Base-by-base conservation (phyloP, 2,888 invertebrate species). In the Drosophila yooni region DNA sequence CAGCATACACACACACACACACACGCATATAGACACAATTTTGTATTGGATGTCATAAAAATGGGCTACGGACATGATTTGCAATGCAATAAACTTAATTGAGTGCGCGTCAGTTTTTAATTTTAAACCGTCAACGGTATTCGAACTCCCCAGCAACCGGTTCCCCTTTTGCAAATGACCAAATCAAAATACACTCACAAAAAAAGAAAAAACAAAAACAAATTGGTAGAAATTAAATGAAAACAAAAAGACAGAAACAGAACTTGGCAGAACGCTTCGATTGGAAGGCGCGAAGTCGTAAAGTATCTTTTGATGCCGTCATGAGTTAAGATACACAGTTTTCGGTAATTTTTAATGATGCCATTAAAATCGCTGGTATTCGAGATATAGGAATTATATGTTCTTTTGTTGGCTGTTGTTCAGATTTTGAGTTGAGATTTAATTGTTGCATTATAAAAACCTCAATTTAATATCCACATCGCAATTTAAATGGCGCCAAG, bases 31-130 rank as follows among this genome's bases (percentile, higher is more conserved):
- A 25, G 29, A 59, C 67, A 58, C 63, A 65, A 43, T 77, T 74
- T 63, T 70, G 48, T 78, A 71, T 74, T 75, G 72, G 65, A 71
- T 77, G 84, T 78, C 83, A 83, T 89, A 85, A 88, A 87, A 89
- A 89, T 88, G 85, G 89, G 81, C 82, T 89, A 88, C 76, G 78
- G 72, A 74, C 79, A 89, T 88, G 83, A 88, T 89, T 89, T 90
- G 84, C 90, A 86, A 81, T 81, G 90, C 82, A 88, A 89, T 85
- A 89, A 90, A 89, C 69, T 86, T 90, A 90, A 89, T 89, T 90
- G 90, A 88, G 81, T 90, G 81, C 89, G 82, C 88, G 89, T 89
- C 86, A 81, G 82, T 85, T 83, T 79, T 88, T 88, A 85, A 89
- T 85, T 89, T 85, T 89, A 88, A 89, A 70, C 85, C 88, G 50